These are phyloP conservation scores for Paraescarpia echinospica DNA, from an alignment of 1,140 invertebrate species.

Conservation along the genomic window DNA sequence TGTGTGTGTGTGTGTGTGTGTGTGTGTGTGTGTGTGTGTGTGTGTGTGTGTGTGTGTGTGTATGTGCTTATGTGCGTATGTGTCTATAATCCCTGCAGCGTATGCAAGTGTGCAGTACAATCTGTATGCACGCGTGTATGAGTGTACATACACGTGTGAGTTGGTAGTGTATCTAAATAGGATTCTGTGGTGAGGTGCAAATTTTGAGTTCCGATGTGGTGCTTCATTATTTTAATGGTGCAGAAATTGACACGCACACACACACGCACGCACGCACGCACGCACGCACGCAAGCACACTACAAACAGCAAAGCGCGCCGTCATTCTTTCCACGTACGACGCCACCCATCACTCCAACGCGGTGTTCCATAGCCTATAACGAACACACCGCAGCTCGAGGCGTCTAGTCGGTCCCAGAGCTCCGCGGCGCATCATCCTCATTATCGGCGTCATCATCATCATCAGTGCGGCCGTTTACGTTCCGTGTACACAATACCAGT, in stretches of 20 bases:
- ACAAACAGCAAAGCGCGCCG: too few species aligned
- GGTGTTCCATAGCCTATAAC: neutral
- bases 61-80: constrained; percentile 7
- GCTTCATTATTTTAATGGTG: too few species aligned
- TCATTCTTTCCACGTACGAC: neutral
- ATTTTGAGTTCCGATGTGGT: too few species aligned
- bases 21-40: constrained; percentile 18
- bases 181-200: too few species aligned
- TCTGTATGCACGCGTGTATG: too few species aligned
- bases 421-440: neutral
- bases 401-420: neutral
- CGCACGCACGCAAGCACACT: too few species aligned
- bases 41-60: constrained; percentile 19
- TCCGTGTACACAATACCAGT: neutral
- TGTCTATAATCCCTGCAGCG: neutral
- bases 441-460: constrained; percentile 16
- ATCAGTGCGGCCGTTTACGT: neutral
- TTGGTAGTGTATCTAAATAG: too few species aligned
- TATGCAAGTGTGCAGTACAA: too few species aligned
- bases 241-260: too few species aligned
- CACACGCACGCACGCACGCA: too few species aligned
- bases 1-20: too few species aligned
- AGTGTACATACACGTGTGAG: too few species aligned
- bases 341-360: neutral
- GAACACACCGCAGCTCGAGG: neutral